Evolutionary conservation across 2,888 invertebrate genomes (phyloP).

Genomic region (Scaptomyza polygonia): DNA sequence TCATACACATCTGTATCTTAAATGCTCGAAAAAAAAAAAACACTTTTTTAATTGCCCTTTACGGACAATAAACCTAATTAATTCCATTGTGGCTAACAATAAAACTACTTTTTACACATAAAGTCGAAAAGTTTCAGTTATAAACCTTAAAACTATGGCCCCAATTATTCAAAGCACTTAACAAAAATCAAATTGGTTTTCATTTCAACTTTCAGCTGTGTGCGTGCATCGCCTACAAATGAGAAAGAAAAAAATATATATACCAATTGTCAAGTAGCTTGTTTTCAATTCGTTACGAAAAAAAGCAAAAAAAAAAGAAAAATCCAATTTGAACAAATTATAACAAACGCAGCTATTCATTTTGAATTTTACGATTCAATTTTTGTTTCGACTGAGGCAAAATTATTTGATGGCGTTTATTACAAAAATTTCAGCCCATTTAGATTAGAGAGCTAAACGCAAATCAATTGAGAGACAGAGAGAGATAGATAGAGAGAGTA

Average conservation of each 20-base stretch:
- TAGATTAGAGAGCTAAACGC: conserved; percentile 55
- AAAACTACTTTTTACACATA: too few species aligned
- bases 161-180: conserved; percentile 5
- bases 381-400: conserved; percentile 16
- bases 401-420: conserved; percentile 63
- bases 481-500: not conserved
- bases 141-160: not conserved
- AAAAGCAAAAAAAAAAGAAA: conserved; percentile 9
- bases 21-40: too few species aligned
- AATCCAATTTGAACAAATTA: conserved; percentile 18
- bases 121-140: not conserved
- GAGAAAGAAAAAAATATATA: conserved; percentile 14
- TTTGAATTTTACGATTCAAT: conserved; percentile 39
- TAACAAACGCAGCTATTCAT: conserved; percentile 40
- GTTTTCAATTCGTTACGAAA: conserved; percentile 21
- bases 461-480: conserved; percentile 41
- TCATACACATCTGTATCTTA: too few species aligned
- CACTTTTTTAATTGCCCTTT: too few species aligned
- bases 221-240: conserved; percentile 19
- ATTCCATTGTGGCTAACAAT: too few species aligned
- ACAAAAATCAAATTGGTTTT: not conserved
- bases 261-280: conserved; percentile 50
- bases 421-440: conserved; percentile 63
- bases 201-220: conserved; percentile 9
- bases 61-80: too few species aligned